Conservation (phyloP, 2,113 vertebrate species). For the Leptobrachium leishanense region DNA sequence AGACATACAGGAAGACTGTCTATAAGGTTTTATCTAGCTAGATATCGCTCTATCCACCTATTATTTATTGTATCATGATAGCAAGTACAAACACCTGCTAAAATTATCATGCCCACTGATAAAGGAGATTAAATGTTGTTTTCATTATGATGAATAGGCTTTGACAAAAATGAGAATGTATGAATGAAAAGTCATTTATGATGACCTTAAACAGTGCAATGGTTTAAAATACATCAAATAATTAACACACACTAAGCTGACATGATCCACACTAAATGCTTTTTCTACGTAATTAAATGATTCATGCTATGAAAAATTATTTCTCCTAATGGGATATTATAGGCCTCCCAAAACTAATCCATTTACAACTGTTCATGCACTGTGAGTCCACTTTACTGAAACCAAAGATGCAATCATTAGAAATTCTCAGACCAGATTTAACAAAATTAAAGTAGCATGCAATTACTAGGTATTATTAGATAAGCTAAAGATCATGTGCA, state of each 20-base stretch:
- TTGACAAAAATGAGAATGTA: no score
- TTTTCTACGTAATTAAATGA: conserved; percentile 5
- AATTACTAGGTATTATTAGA: neutral
- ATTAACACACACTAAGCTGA: neutral
- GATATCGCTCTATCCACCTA: no score
- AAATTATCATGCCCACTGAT: no score
- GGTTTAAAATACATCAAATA: neutral
- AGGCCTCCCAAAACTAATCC: conserved; percentile 8
- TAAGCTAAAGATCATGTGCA: neutral
- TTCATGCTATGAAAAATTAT: conserved; percentile 17
- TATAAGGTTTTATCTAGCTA: no score
- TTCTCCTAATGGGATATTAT: conserved; percentile 8
- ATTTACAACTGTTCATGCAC: neutral
- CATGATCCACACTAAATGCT: neutral
- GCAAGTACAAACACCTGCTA: no score
- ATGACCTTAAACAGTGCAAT: neutral
- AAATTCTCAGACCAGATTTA: conserved; percentile 6
- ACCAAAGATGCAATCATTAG: neutral
- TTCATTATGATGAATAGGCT: no score
- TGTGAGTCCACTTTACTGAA: neutral
- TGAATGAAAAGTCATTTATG: neutral
- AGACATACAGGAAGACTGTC: no score
- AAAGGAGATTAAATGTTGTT: no score
- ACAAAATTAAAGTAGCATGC: neutral
- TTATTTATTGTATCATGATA: no score